These are phyloP conservation scores for Microtus richardsoni DNA, from an alignment of 2,113 vertebrate species.

Conservation along the genomic window DNA sequence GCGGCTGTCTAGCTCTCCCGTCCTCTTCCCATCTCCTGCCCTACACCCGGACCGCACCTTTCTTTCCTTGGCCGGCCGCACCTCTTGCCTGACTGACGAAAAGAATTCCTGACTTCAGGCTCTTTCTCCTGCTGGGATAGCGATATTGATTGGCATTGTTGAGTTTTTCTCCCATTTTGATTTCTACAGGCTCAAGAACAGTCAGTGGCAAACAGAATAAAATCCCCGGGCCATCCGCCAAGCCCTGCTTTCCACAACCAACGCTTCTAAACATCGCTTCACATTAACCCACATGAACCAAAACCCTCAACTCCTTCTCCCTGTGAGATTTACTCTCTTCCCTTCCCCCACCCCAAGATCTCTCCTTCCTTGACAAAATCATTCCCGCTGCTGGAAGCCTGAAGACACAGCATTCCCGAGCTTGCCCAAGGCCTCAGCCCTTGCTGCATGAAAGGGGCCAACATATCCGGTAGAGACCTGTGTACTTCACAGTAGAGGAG, in stretches of 20 bases:
- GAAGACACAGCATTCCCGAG: background rate
- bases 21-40: background rate
- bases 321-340: background rate
- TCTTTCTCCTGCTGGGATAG: background rate
- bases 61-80: background rate
- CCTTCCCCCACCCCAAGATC: background rate
- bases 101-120: background rate
- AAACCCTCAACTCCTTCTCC: background rate
- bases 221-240: background rate
- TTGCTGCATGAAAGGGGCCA: background rate
- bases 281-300: no score
- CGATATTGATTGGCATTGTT: background rate
- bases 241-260: background rate
- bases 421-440: background rate
- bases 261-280: background rate
- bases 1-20: background rate
- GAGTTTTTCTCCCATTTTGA: background rate
- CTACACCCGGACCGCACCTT: background rate
- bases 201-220: background rate
- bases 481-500: background rate
- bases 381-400: background rate
- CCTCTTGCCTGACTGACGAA: background rate
- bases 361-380: background rate
- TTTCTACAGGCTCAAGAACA: background rate
- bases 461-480: background rate